These are phyloP conservation scores for Plagodis pulveraria DNA, from an alignment of 2,888 invertebrate genomes.

Conservation along the genomic window DNA sequence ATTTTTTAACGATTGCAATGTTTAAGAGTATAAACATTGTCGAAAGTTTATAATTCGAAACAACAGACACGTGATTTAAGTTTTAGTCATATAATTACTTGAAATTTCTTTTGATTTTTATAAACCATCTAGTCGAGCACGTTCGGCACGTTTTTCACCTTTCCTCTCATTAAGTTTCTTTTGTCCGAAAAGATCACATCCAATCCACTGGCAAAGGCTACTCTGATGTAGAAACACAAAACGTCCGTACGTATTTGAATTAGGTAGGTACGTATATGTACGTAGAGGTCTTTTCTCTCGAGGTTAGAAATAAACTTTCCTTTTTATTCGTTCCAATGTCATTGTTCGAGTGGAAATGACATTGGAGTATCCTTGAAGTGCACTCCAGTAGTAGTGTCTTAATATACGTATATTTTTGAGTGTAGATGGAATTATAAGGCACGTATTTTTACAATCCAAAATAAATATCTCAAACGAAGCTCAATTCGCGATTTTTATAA, in stretches of 20 bases:
- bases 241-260: neutral
- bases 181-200: constrained; percentile 14
- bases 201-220: constrained; percentile 1
- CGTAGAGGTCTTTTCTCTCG: neutral
- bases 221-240: constrained; percentile 6
- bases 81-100: neutral
- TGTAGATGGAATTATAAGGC: constrained; percentile 5
- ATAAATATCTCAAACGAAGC: too few species aligned
- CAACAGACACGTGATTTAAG: neutral
- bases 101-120: neutral
- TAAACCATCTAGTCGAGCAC: neutral
- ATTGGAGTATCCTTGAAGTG: constrained; percentile 15
- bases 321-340: constrained; percentile 3
- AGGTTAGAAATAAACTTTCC: constrained; percentile 5
- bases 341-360: constrained; percentile 14
- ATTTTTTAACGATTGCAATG: too few species aligned
- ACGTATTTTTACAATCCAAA: neutral
- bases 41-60: too few species aligned
- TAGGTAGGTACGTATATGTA: neutral
- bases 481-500: too few species aligned
- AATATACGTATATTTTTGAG: constrained; percentile 3
- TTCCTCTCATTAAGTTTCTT: constrained; percentile 12
- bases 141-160: constrained; percentile 2
- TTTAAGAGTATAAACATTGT: too few species aligned
- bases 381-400: constrained; percentile 1